These are phyloP conservation scores for Erebia ligea DNA, from an alignment of 2,888 invertebrate genomes.

Conservation along the genomic window DNA sequence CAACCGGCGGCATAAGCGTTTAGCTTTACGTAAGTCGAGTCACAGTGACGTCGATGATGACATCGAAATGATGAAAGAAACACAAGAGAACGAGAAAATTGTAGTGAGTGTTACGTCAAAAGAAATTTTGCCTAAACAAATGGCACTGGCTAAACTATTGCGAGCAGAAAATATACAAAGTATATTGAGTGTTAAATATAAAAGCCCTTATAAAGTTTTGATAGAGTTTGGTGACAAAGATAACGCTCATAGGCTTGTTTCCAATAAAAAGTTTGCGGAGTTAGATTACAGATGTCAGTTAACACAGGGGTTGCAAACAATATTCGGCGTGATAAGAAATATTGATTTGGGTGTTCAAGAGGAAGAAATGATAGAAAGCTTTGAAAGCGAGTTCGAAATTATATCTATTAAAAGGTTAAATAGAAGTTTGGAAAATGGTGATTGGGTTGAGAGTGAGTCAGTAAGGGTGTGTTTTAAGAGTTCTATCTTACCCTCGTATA, in stretches of 20 bases:
- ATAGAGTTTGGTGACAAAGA: conserved; percentile 14
- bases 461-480: background rate
- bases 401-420: conserved; percentile 8
- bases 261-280: conserved; percentile 35
- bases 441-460: conserved; percentile 1
- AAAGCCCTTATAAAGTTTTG: too few species aligned
- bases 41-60: too few species aligned
- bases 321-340: conserved; percentile 37
- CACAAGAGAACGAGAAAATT: too few species aligned
- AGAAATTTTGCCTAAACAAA: too few species aligned
- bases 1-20: too few species aligned
- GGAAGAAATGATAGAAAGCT: background rate
- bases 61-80: too few species aligned
- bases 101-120: too few species aligned
- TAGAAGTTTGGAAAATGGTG: background rate
- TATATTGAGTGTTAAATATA: too few species aligned
- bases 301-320: conserved; percentile 24
- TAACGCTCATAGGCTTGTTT: conserved; percentile 33
- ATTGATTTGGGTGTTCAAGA: conserved; percentile 33
- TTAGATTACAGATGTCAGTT: conserved; percentile 33
- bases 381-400: conserved; percentile 1
- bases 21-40: too few species aligned
- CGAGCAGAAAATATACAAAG: too few species aligned
- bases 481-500: conserved; percentile 8
- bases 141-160: too few species aligned